Evolutionary conservation across 2,888 invertebrate species (phyloP).

Genomic region (Agrochola lychnidis): DNA sequence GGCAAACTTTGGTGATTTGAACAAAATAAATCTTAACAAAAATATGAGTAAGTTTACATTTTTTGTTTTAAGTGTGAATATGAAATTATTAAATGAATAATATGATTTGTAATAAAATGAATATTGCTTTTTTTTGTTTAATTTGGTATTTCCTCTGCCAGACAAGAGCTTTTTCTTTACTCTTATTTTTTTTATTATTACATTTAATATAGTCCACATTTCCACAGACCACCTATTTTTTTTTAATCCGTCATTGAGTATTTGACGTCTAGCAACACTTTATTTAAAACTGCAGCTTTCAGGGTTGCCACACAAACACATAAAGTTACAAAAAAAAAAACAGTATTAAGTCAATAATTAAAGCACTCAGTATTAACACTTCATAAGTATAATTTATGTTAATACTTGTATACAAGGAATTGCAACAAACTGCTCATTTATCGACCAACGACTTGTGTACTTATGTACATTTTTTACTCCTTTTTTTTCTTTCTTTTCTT

Average conservation of each 20-base stretch:
- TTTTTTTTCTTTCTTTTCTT: constrained; percentile 58
- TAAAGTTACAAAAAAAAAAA: not conserved
- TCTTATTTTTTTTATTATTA: not conserved
- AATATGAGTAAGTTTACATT: not conserved
- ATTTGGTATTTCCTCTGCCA: not conserved
- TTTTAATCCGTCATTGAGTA: no score
- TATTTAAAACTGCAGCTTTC: constrained; percentile 10
- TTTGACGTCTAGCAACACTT: not conserved
- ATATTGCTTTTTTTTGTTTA: no score
- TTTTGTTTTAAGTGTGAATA: not conserved
- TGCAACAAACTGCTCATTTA: constrained; percentile 55
- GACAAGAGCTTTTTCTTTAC: not conserved
- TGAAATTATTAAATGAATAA: not conserved
- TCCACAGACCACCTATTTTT: no score
- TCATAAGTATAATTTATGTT: constrained; percentile 59
- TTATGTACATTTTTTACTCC: constrained; percentile 46
- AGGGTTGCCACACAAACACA: constrained; percentile 18
- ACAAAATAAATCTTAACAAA: no score
- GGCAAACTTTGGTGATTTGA: no score
- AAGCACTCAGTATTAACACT: constrained; percentile 7
- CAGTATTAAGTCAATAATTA: constrained; percentile 30
- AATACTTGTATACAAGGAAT: constrained; percentile 60
- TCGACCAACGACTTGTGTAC: constrained; percentile 57
- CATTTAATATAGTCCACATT: no score
- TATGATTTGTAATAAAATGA: not conserved